A percentile compares a stretch with the other conserved stretches of the same genome.
phyloP scores from a whole-genome alignment of 2,113 vertebrate species.

The Pteropus alecto region DNA sequence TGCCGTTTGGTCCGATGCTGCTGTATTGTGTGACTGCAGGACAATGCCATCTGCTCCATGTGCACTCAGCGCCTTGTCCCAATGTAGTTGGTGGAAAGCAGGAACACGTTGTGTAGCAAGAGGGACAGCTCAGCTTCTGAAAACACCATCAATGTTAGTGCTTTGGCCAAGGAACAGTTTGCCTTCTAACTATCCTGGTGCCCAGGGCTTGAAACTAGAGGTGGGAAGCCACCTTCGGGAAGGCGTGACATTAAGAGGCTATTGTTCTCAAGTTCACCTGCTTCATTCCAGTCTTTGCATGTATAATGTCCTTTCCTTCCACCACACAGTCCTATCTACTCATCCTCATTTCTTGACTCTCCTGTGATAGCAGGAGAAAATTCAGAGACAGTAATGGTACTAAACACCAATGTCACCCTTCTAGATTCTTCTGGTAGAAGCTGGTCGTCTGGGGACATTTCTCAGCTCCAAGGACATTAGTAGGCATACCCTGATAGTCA shows the following conservation, averaged over 20 bases:
- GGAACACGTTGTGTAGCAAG: conserved; percentile 91
- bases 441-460: not conserved
- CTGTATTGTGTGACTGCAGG: not conserved
- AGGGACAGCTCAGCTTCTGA: conserved; percentile 92
- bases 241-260: not conserved
- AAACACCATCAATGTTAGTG: conserved; percentile 50
- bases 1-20: conserved; percentile 42
- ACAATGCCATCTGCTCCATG: not conserved
- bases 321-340: not conserved
- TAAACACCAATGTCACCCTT: not conserved
- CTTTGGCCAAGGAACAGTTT: not conserved
- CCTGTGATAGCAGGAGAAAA: not conserved
- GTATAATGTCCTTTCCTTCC: not conserved
- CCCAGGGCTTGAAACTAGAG: not conserved
- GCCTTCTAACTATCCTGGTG: not conserved
- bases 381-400: not conserved
- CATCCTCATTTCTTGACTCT: not conserved
- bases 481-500: not conserved
- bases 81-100: conserved; percentile 91
- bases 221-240: not conserved
- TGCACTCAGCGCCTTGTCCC: conserved; percentile 65
- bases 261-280: not conserved
- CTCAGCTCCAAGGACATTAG: not conserved
- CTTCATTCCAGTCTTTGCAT: not conserved
- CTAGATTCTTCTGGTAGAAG: not conserved